A percentile compares a stretch with the other conserved stretches of the same genome.
Evolutionary conservation across 2,113 vertebrate genomes (phyloP).

Genomic region (Octodon degus): DNA sequence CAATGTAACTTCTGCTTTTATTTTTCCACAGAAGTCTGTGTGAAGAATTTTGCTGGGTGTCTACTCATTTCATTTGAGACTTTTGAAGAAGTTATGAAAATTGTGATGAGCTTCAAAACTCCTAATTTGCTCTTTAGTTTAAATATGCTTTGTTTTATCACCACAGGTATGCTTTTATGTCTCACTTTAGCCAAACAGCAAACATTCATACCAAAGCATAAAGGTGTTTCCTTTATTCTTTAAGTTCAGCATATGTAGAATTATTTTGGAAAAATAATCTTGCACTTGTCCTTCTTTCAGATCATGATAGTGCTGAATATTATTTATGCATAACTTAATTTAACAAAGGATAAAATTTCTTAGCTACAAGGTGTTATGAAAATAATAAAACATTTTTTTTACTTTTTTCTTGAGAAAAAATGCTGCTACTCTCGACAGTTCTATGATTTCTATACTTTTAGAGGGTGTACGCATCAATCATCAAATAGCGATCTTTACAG

Average conservation of each 20-base stretch:
- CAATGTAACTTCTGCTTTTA: slow-evolving; percentile 36
- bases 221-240: not conserved
- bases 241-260: not conserved
- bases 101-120: not conserved
- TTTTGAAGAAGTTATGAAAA: slow-evolving; percentile 54
- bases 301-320: not conserved
- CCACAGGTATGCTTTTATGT: slow-evolving; percentile 21
- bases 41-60: slow-evolving; percentile 1
- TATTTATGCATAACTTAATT: slow-evolving; percentile 35
- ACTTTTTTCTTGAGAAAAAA: slow-evolving; percentile 15
- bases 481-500: not conserved
- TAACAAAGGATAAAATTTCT: slow-evolving; percentile 34
- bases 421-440: not conserved
- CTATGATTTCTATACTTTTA: slow-evolving; percentile 8
- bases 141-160: not conserved
- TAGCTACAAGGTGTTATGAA: not conserved
- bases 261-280: not conserved
- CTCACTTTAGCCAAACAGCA: not conserved
- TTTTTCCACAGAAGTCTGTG: slow-evolving; percentile 53
- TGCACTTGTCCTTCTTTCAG: slow-evolving; percentile 15
- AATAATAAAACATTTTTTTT: not conserved
- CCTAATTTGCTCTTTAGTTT: not conserved
- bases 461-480: not conserved
- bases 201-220: not conserved
- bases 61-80: slow-evolving; percentile 3